These are phyloP conservation scores for Heliothis virescens DNA, from an alignment of 1,140 invertebrate genomes.

Conservation along the genomic window DNA sequence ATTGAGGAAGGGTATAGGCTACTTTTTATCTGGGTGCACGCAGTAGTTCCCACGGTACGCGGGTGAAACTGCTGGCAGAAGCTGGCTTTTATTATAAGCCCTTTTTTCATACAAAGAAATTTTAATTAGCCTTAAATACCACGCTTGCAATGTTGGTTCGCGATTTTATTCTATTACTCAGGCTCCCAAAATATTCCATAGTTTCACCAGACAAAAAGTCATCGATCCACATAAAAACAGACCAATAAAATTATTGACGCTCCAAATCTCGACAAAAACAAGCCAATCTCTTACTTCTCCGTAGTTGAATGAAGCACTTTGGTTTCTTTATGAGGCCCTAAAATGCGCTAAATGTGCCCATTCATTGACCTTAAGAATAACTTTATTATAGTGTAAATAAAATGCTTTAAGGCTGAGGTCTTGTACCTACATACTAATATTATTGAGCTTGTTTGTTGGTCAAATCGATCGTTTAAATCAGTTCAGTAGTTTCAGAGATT, in stretches of 20 bases:
- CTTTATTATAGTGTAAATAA: slow-evolving; percentile 40
- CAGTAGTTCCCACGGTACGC: no score
- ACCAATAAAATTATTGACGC: slow-evolving; percentile 10
- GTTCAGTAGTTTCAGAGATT: no score
- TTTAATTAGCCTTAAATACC: no score
- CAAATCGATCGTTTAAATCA: no score
- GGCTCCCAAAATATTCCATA: background rate
- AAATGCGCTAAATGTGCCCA: slow-evolving; percentile 27
- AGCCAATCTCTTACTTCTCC: slow-evolving; percentile 1
- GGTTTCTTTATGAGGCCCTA: slow-evolving; percentile 22
- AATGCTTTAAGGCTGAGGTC: background rate
- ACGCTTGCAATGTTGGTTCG: no score
- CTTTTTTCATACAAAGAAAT: no score
- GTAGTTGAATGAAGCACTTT: slow-evolving; percentile 4
- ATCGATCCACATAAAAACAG: background rate
- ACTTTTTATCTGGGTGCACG: no score
- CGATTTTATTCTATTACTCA: background rate
- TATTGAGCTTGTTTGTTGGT: background rate
- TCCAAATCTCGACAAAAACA: slow-evolving; percentile 22
- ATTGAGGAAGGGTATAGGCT: no score
- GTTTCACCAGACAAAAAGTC: background rate
- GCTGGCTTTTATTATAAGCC: no score
- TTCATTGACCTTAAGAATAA: slow-evolving; percentile 27
- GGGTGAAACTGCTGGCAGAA: no score
- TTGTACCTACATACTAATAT: background rate